These are phyloP conservation scores for Saxicola maurus DNA, from an alignment of 2,797 vertebrate species.

Conservation along the genomic window DNA sequence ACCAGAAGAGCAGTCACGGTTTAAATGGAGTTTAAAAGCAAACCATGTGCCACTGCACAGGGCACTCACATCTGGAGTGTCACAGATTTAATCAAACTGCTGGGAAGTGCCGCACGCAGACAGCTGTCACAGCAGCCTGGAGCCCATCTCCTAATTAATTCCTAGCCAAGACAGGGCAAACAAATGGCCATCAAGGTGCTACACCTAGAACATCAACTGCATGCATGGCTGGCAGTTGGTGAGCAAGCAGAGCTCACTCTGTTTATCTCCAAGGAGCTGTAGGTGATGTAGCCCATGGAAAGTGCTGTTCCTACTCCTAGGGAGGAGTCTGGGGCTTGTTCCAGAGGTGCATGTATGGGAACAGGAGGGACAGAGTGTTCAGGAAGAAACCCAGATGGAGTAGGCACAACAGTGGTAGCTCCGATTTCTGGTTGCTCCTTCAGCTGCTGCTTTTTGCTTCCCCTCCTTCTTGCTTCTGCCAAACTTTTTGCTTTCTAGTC, in stretches of 20 bases:
- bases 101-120: slow-evolving; percentile 48
- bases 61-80: slow-evolving; percentile 61
- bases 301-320: not conserved
- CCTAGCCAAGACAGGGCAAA: not conserved
- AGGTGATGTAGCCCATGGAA: not conserved
- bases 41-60: not conserved
- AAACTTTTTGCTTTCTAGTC: not conserved
- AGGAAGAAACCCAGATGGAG: not conserved
- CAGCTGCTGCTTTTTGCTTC: not conserved
- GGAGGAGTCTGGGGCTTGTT: not conserved
- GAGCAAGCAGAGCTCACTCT: not conserved
- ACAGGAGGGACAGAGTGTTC: not conserved
- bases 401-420: accelerated
- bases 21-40: slow-evolving; percentile 59
- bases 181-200: slow-evolving; percentile 49
- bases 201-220: not conserved
- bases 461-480: not conserved
- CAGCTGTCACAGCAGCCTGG: slow-evolving; percentile 59
- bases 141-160: slow-evolving; percentile 54
- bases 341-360: not conserved
- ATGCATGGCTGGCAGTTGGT: accelerated
- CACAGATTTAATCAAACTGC: slow-evolving; percentile 64
- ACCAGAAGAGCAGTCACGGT: slow-evolving; percentile 66
- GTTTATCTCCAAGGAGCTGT: not conserved
- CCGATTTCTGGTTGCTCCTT: not conserved